phyloP scores from a whole-genome alignment of 2,888 invertebrate species.

The Dynastes hyllus region DNA sequence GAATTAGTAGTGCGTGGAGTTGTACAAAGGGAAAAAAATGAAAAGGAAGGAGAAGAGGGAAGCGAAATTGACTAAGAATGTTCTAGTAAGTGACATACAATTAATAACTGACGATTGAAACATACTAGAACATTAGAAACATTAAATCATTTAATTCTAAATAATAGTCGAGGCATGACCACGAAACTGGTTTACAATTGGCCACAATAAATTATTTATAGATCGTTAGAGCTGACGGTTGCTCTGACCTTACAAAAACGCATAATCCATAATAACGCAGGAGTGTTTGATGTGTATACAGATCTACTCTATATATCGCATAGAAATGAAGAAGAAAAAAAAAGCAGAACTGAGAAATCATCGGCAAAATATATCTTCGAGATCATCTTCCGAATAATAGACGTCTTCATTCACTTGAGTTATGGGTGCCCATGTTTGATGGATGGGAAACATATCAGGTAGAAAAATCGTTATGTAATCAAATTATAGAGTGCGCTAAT shows the following conservation, averaged over 20 bases:
- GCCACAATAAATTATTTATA: slow-evolving; percentile 55
- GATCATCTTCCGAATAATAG: slow-evolving; percentile 32
- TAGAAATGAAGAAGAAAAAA: slow-evolving; percentile 14
- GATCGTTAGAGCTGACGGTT: slow-evolving; percentile 55
- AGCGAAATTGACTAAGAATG: slow-evolving; percentile 35
- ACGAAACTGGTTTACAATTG: slow-evolving; percentile 56
- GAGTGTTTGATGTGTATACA: slow-evolving; percentile 19
- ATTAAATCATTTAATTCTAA: slow-evolving; percentile 50
- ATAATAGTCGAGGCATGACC: slow-evolving; percentile 45
- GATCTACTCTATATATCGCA: background rate
- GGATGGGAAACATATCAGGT: background rate
- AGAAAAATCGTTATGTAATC: slow-evolving; percentile 31
- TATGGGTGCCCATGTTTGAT: slow-evolving; percentile 7
- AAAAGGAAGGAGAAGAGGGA: background rate
- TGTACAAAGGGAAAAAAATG: background rate
- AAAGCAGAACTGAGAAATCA: background rate
- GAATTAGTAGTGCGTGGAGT: background rate
- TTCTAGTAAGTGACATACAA: slow-evolving; percentile 40
- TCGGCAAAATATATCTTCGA: slow-evolving; percentile 6
- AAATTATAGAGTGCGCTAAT: slow-evolving; percentile 32
- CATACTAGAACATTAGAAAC: slow-evolving; percentile 43
- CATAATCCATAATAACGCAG: slow-evolving; percentile 37
- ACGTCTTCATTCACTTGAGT: slow-evolving; percentile 24
- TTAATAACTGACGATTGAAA: slow-evolving; percentile 49
- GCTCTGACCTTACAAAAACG: slow-evolving; percentile 36